Conservation (phyloP, 2,888 invertebrate genomes). For the Papilio demoleus region DNA sequence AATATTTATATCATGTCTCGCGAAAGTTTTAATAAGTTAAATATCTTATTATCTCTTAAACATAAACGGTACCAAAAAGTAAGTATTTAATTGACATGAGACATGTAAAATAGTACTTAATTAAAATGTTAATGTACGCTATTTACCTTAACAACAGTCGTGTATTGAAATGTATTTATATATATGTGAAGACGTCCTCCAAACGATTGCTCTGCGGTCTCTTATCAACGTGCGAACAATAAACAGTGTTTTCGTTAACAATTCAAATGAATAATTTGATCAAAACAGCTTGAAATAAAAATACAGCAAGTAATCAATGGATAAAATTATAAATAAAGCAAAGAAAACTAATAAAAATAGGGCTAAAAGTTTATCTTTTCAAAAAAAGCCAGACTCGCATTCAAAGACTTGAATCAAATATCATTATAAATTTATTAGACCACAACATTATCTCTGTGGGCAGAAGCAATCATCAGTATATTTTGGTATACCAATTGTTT, state of each 20-base stretch:
- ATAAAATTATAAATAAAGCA: not conserved
- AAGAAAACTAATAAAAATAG: no score
- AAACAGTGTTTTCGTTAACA: constrained; percentile 27
- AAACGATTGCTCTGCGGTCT: constrained; percentile 14
- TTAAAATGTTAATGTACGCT: not conserved
- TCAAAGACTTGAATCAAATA: no score
- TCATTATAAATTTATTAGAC: no score
- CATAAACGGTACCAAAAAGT: no score
- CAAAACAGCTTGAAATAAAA: not conserved
- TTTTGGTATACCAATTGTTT: not conserved
- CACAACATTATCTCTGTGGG: no score
- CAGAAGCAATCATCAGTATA: not conserved
- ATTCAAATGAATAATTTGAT: not conserved
- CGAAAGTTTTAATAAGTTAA: no score
- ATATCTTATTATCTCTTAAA: no score
- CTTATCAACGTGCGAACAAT: constrained; percentile 37
- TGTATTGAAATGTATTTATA: not conserved
- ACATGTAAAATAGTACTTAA: no score
- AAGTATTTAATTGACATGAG: no score
- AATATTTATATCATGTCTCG: no score
- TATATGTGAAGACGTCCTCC: not conserved
- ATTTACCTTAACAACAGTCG: not conserved
- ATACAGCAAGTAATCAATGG: not conserved
- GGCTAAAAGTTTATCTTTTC: no score
- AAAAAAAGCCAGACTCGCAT: no score